These are phyloP conservation scores for Chloroceryle aenea DNA, from an alignment of 2,113 vertebrate genomes.

Conservation along the genomic window DNA sequence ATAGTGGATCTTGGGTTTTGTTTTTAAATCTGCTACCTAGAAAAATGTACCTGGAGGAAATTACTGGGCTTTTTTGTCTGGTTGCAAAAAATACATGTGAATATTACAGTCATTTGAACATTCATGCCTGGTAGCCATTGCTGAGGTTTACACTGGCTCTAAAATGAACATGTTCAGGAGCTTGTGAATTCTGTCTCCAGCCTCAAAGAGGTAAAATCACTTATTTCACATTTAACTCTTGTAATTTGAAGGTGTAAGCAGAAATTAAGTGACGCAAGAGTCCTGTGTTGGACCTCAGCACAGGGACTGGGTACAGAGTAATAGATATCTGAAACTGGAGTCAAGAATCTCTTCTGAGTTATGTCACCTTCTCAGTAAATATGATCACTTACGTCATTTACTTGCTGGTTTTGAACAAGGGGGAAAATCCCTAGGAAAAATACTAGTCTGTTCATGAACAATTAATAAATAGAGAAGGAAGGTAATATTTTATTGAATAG, in stretches of 20 bases:
- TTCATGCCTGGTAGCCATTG: not conserved
- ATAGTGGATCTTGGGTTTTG: not conserved
- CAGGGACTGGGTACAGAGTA: not conserved
- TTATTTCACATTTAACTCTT: not conserved
- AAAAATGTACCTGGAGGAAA: not conserved
- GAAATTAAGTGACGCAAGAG: not conserved
- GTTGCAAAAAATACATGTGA: not conserved
- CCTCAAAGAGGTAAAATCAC: not conserved
- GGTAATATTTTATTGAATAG: not conserved
- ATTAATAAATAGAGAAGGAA: not conserved
- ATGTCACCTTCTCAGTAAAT: conserved; percentile 3
- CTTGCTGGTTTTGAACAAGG: not conserved
- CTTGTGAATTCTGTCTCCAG: not conserved
- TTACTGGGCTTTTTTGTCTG: not conserved
- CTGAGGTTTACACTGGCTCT: not conserved
- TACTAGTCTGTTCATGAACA: not conserved
- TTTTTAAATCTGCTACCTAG: not conserved
- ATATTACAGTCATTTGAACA: not conserved
- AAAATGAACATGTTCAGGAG: not conserved
- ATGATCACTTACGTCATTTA: not conserved
- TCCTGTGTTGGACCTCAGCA: not conserved
- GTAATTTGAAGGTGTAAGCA: not conserved
- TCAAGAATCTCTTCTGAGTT: conserved; percentile 4
- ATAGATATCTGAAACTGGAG: not conserved
- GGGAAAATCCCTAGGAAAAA: not conserved